Evolutionary conservation across 2,797 vertebrate genomes (phyloP).

Genomic region (Odontamblyopus lacepedii): DNA sequence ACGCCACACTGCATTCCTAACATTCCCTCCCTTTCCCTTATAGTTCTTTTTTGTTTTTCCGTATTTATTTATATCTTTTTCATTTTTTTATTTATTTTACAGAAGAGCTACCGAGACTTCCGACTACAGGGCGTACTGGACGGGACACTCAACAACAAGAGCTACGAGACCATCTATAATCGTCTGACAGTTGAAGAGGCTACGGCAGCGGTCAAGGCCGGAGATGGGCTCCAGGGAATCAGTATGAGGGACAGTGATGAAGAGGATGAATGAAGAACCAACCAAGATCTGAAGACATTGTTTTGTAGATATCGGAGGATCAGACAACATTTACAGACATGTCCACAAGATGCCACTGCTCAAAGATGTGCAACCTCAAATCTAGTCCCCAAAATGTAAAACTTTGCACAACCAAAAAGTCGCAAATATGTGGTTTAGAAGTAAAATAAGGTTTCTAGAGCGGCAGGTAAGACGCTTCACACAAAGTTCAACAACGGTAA

Average conservation of each 20-base stretch:
- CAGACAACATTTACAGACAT: background rate
- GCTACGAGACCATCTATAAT: conserved; percentile 89
- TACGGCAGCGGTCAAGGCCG: conserved; percentile 84
- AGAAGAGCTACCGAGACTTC: conserved; percentile 97
- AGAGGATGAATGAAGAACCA: conserved; percentile 81
- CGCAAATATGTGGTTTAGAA: background rate
- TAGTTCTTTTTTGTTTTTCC: conserved; percentile 5
- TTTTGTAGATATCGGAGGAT: background rate
- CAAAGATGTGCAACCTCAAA: too few species aligned
- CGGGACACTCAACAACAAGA: conserved; percentile 88
- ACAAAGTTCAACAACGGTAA: background rate
- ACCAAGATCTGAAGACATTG: background rate
- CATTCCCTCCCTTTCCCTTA: conserved; percentile 30
- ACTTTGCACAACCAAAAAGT: background rate
- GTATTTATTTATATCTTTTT: background rate
- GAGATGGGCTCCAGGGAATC: conserved; percentile 89
- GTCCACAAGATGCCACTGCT: background rate
- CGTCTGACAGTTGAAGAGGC: conserved; percentile 93
- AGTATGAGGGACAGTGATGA: conserved; percentile 97
- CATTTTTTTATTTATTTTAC: conserved; percentile 16
- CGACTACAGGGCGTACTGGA: conserved; percentile 91
- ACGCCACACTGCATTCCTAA: conserved; percentile 42
- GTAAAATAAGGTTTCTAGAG: background rate
- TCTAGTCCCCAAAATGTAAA: too few species aligned
- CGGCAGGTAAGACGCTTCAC: background rate